Conservation (phyloP, 2,888 invertebrate species). For the Cataglyphis cursor region DNA sequence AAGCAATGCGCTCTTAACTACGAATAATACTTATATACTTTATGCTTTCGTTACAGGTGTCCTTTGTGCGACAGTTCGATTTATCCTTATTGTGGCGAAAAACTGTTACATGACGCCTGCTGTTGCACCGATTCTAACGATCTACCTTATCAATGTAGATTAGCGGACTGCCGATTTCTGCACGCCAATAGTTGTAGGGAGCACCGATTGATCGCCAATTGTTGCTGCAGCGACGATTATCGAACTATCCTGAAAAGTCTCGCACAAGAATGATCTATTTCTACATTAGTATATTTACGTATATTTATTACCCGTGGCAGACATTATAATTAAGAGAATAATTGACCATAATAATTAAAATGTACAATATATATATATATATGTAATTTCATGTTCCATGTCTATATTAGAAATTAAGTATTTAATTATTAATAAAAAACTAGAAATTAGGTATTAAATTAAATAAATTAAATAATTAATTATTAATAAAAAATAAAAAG, state of each 20-base stretch:
- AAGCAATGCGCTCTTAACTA: not conserved
- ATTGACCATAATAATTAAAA: not conserved
- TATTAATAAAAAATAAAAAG: not conserved
- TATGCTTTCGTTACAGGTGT: conserved; percentile 85
- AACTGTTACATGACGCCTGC: conserved; percentile 92
- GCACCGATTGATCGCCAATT: conserved; percentile 91
- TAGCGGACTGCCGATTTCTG: conserved; percentile 91
- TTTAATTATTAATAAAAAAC: not conserved
- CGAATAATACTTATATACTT: not conserved
- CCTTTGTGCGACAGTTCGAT: conserved; percentile 93
- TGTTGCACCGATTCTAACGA: conserved; percentile 90
- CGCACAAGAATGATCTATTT: not conserved
- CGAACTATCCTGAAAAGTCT: conserved; percentile 71
- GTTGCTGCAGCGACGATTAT: conserved; percentile 90
- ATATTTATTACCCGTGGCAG: not conserved
- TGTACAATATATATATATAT: not conserved
- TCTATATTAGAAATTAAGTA: not conserved
- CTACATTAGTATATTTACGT: not conserved
- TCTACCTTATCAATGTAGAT: conserved; percentile 89
- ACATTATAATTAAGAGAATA: not conserved
- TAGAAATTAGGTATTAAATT: not conserved
- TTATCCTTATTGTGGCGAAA: conserved; percentile 92
- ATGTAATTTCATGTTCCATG: not conserved
- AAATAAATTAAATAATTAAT: not conserved
- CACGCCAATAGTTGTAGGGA: conserved; percentile 93